Evolutionary conservation across 1,140 invertebrate species (phyloP), one percentile per base, ranked within the genome.

Genomic region (Pseudomyrmex concolor): DNA sequence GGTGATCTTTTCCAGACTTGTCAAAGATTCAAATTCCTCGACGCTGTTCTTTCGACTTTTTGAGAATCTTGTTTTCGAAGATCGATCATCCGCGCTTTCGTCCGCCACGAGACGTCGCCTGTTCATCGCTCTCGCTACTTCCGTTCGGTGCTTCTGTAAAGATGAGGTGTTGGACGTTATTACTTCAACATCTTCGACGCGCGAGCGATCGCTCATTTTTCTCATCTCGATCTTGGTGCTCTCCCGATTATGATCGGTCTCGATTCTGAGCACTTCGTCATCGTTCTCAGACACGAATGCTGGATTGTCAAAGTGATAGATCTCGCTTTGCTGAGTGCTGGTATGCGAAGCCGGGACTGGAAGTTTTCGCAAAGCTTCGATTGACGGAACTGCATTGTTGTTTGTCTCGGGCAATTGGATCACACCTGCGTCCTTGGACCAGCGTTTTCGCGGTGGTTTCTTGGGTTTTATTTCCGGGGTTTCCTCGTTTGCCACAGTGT

Each of bases 231-330:
- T 71, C 76, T 84, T 91, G 1, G 90, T 91, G 19, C 85, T 87
- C 2, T 90, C 76, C n/a, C 71, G 71, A 62, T 89, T 72, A 43
- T 91, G 81, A 73, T 93, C 86, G 0, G 91, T 94, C 84, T 94
- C 93, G 12, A 94, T 92, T 34, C 88, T 86, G 2, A 94, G 83
- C 62, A 94, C 90, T n/a, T 93, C 89, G 55, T 84, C 67, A 60
- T 92, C 90, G 13, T 91, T 87, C 7, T 93, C 92, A 0, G 89
- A 90, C 22, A 86, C 77, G 66, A 92, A 94, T 9, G 84, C 91
- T 1, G 87, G 80, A 60, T 94, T 93, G 22, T 93, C 91, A 15
- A 87, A 87, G 4, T 60, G 87, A 0, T 76, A 68, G 1, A 73
- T 59, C 0, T 55, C 50, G 45, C 71, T 22, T 12, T 80, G 73